These are phyloP conservation scores for Malurus alboscapulatus DNA, from an alignment of 2,113 vertebrate species.

Conservation along the genomic window DNA sequence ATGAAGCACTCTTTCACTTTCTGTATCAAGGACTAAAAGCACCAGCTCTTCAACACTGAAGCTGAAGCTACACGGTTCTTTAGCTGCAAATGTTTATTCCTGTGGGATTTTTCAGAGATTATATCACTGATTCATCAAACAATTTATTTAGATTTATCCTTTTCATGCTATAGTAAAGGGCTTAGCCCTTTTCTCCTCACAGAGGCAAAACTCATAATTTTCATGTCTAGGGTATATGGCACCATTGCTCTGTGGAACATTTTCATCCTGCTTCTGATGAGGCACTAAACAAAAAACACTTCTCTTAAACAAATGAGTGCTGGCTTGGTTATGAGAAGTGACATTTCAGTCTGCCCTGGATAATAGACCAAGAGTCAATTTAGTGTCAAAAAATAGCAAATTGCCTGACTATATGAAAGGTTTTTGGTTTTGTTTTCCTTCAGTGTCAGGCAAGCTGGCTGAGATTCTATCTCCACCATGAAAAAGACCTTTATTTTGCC, in stretches of 20 bases:
- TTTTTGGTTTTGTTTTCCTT: slow-evolving; percentile 25
- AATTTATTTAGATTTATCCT: not conserved
- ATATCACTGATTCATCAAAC: not conserved
- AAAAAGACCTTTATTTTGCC: slow-evolving; percentile 48
- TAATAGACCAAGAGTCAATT: slow-evolving; percentile 6
- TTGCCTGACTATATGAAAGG: not conserved
- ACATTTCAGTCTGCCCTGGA: not conserved
- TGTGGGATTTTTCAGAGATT: not conserved
- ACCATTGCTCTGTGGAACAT: not conserved
- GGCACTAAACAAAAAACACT: not conserved
- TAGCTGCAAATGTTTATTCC: not conserved
- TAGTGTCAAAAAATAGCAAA: slow-evolving; percentile 1
- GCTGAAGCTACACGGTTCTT: not conserved
- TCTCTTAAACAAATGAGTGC: not conserved
- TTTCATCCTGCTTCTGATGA: not conserved
- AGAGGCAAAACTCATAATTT: not conserved
- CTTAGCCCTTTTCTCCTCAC: not conserved
- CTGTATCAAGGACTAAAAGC: slow-evolving; percentile 11
- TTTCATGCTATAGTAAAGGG: not conserved
- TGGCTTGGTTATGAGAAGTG: not conserved
- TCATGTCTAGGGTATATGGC: not conserved
- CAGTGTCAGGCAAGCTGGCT: not conserved
- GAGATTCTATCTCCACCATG: slow-evolving; percentile 22
- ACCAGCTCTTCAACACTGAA: not conserved
- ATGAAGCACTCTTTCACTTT: slow-evolving; percentile 26